A percentile compares a stretch with the other conserved stretches of the same genome.
phyloP scores from a whole-genome alignment of 2,113 vertebrate genomes.

The Brienomyrus brachyistius region DNA sequence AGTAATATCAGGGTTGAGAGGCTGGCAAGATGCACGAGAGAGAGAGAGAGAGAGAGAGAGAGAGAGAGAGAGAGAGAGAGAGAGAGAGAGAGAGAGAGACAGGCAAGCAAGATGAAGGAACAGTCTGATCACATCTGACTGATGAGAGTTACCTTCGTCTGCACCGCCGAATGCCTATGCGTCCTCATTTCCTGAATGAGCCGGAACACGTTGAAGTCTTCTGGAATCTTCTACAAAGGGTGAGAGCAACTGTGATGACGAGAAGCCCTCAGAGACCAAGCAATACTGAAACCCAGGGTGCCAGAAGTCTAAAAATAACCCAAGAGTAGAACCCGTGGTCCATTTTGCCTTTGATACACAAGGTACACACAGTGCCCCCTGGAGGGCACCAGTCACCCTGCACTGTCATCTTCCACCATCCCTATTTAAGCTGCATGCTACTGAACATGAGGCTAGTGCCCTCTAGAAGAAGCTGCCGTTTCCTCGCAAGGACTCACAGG shows the following conservation, averaged over 20 bases:
- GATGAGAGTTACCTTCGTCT: conserved; percentile 78
- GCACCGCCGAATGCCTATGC: conserved; percentile 93
- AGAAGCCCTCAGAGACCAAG: background rate
- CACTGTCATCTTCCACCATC: background rate
- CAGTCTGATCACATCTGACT: background rate
- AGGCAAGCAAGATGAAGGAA: conserved; percentile 19
- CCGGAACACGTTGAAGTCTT: conserved; percentile 93
- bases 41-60: background rate
- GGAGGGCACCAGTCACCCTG: background rate
- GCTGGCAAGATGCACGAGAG: background rate
- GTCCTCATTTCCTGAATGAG: conserved; percentile 99
- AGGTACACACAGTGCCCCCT: background rate
- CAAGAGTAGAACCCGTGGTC: background rate
- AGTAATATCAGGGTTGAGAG: background rate
- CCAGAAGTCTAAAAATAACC: background rate
- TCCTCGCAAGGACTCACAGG: background rate
- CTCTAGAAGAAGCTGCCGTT: background rate
- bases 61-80: background rate
- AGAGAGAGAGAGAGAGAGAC: background rate
- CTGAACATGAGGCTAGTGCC: background rate
- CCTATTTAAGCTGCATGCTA: background rate
- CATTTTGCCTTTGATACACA: background rate
- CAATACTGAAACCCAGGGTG: background rate
- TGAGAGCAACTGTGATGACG: background rate
- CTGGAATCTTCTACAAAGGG: conserved; percentile 84